Evolutionary conservation across 2,888 invertebrate species (phyloP).

Genomic region (Plebejus melissa): DNA sequence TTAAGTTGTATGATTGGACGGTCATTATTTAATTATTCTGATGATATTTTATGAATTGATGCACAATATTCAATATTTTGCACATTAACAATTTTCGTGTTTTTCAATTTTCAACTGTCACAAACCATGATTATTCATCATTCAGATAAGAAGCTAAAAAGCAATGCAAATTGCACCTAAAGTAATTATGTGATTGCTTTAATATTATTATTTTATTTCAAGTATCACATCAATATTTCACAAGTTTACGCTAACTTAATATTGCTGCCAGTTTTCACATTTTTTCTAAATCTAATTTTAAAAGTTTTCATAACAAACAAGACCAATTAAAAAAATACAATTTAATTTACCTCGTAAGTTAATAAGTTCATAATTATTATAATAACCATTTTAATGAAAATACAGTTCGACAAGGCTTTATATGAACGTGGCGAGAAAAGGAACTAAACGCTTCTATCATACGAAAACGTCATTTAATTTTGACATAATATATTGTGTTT

Average conservation of each 20-base stretch:
- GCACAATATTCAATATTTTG: no score
- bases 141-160: not conserved
- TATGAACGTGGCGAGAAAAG: no score
- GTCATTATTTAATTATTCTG: not conserved
- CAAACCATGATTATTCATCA: not conserved
- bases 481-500: no score
- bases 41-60: not conserved
- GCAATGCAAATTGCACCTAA: not conserved
- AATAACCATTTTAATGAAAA: not conserved
- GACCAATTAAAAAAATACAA: not conserved
- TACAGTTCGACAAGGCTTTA: no score
- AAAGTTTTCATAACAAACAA: not conserved
- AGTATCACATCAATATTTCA: constrained; percentile 11
- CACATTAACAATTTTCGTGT: no score
- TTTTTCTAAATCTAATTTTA: constrained; percentile 13
- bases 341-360: not conserved
- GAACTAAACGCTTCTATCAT: no score
- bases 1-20: not conserved
- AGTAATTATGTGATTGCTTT: not conserved
- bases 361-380: not conserved
- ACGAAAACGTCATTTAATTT: no score
- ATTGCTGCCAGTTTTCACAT: constrained; percentile 14
- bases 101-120: not conserved
- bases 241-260: not conserved
- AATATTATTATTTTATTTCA: not conserved